Evolutionary conservation across 35 echinoderm and acorn worm species (phyloP).

Genomic region (Apostichopus japonicus): DNA sequence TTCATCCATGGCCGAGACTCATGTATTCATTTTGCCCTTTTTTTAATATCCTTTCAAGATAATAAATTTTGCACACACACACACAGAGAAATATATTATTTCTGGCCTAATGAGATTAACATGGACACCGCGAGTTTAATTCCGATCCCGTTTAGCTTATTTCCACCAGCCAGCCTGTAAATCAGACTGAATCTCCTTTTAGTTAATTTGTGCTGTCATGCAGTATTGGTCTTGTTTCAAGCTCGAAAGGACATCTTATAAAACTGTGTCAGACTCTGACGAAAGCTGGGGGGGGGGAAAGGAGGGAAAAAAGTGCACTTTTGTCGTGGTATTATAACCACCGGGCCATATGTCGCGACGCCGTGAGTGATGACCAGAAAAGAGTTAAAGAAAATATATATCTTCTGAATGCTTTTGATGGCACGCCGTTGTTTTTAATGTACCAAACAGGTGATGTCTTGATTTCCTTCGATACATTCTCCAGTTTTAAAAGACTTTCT

Average conservation of each 20-base stretch:
- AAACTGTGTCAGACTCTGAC: constrained; percentile 22
- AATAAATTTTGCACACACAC: neutral
- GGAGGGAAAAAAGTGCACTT: neutral
- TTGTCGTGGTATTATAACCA: neutral
- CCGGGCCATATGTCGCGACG: neutral
- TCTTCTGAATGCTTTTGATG: no score
- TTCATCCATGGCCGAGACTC: constrained; percentile 40
- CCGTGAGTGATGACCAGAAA: neutral
- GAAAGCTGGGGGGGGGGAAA: neutral
- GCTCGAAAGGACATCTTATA: constrained; percentile 3
- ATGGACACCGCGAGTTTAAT: neutral
- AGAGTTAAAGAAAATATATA: neutral
- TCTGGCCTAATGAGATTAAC: constrained; percentile 10
- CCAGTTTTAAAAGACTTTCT: neutral
- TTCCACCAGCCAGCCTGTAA: neutral
- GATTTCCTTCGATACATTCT: neutral
- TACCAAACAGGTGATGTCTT: neutral
- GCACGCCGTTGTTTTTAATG: neutral
- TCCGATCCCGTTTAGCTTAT: neutral
- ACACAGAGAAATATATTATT: neutral
- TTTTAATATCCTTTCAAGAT: constrained; percentile 38
- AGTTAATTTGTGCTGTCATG: constrained; percentile 49
- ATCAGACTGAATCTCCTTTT: neutral
- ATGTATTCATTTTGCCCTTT: neutral
- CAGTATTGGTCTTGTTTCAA: constrained; percentile 41